Percentiles rank a stretch among this genome's conserved stretches.
Evolutionary conservation across 30 jellyfish, hydroid and myxozoan genomes (phyloP).

Genomic region (Sanderia malayensis): DNA sequence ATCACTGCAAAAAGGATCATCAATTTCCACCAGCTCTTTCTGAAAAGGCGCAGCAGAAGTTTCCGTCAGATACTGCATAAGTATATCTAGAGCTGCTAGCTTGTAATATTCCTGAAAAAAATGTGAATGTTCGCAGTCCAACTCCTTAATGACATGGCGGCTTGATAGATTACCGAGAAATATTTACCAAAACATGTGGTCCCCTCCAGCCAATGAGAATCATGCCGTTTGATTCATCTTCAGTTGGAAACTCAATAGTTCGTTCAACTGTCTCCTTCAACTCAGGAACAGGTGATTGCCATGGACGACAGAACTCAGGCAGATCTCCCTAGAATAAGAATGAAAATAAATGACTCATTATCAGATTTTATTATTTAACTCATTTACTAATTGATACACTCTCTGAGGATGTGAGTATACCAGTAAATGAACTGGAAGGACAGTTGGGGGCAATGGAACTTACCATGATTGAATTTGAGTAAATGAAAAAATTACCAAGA

Average conservation of each 20-base stretch:
- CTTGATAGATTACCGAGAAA: background rate
- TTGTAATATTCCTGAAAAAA: constrained; percentile 76
- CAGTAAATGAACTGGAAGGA: no score
- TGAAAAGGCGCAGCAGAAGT: constrained; percentile 93
- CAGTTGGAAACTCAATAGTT: constrained; percentile 80
- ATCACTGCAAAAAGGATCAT: constrained; percentile 96
- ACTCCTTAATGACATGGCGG: no score
- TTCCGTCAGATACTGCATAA: constrained; percentile 75
- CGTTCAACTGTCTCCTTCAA: constrained; percentile 44
- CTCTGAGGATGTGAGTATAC: no score
- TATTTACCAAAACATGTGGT: constrained; percentile 78
- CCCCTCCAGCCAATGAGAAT: constrained; percentile 94
- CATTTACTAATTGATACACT: no score
- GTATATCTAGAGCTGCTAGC: constrained; percentile 63
- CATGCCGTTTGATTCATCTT: constrained; percentile 94
- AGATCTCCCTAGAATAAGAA: constrained; percentile 49
- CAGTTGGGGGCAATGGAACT: no score
- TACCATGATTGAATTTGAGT: no score
- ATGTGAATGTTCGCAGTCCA: no score
- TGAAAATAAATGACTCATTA: no score
- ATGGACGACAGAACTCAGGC: constrained; percentile 76
- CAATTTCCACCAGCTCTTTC: constrained; percentile 83
- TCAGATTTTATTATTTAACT: no score
- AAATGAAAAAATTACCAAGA: no score
- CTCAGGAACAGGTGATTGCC: constrained; percentile 83